Evolutionary conservation across 1,140 invertebrate species (phyloP).

Genomic region (Sipha flava): DNA sequence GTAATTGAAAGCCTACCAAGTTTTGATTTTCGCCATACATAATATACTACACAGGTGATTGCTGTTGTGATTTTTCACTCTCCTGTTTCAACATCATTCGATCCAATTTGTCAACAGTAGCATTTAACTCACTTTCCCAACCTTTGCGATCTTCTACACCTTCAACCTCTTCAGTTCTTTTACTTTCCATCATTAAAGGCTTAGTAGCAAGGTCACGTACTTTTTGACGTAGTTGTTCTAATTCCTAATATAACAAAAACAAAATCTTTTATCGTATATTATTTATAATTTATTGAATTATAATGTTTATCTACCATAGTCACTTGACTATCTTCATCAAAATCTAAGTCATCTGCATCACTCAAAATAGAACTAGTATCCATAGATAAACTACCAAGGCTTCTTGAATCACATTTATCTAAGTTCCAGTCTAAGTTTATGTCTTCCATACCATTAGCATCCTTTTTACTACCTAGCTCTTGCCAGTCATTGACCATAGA

Average conservation of each 20-base stretch:
- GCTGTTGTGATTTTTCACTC: conserved; percentile 35
- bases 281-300: not conserved
- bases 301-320: not conserved
- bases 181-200: conserved; percentile 31
- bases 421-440: conserved; percentile 38
- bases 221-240: conserved; percentile 39
- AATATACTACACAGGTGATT: conserved; percentile 5
- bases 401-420: conserved; percentile 39
- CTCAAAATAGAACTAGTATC: conserved; percentile 39
- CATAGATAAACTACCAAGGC: conserved; percentile 39
- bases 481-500: conserved; percentile 11
- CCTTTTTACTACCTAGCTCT: conserved; percentile 3
- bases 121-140: conserved; percentile 40
- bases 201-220: conserved; percentile 39
- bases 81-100: conserved; percentile 39
- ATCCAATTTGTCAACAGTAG: conserved; percentile 39
- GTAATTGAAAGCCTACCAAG: not conserved
- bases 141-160: conserved; percentile 30
- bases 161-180: conserved; percentile 31
- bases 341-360: conserved; percentile 38
- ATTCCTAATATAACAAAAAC: conserved; percentile 34
- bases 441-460: conserved; percentile 3
- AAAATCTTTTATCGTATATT: not conserved
- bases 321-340: conserved; percentile 37
- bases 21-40: not conserved